phyloP scores from a whole-genome alignment of 2,888 invertebrate genomes.

The Colostygia pectinataria region DNA sequence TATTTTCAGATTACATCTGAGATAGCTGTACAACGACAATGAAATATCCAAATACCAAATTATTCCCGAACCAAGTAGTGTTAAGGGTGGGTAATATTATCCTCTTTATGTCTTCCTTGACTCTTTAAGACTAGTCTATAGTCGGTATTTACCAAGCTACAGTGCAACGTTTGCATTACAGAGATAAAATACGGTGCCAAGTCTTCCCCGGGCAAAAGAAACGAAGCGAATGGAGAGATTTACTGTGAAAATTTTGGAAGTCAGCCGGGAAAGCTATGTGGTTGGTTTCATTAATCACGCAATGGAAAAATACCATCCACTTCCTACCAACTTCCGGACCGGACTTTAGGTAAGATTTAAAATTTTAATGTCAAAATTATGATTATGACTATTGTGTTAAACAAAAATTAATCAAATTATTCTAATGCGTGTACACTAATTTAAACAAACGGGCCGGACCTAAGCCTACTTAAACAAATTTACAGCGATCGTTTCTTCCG shows the following conservation, averaged over 20 bases:
- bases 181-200: constrained; percentile 80
- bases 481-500: constrained; percentile 73
- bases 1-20: background rate
- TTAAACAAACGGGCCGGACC: constrained; percentile 64
- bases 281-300: constrained; percentile 74
- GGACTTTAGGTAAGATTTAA: constrained; percentile 33
- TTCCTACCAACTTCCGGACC: constrained; percentile 26
- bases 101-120: constrained; percentile 31
- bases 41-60: constrained; percentile 5
- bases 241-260: constrained; percentile 80
- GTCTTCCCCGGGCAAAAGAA: constrained; percentile 76
- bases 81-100: constrained; percentile 16
- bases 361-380: too few relatives aligned
- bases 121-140: constrained; percentile 46
- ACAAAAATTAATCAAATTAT: constrained; percentile 45
- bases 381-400: constrained; percentile 1
- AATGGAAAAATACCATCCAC: constrained; percentile 65
- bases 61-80: background rate
- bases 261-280: constrained; percentile 74
- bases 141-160: constrained; percentile 68
- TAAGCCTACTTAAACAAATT: constrained; percentile 81
- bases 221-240: constrained; percentile 74
- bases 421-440: constrained; percentile 56
- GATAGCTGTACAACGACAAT: background rate
- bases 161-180: constrained; percentile 73